These are phyloP conservation scores for Malthinus flaveolus DNA, from an alignment of 2,888 invertebrate species.

Conservation along the genomic window DNA sequence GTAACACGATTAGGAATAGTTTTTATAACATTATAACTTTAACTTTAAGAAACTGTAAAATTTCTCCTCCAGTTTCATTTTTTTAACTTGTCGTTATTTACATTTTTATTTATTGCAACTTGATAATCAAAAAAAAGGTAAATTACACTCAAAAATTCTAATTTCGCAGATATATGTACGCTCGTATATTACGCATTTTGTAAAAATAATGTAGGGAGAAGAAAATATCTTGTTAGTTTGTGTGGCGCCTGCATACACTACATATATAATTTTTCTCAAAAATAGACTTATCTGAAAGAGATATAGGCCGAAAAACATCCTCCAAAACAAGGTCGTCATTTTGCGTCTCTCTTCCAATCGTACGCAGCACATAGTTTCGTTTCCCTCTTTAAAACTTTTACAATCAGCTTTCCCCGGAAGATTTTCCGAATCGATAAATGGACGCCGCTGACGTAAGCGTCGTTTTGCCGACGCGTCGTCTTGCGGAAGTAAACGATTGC, in stretches of 20 bases:
- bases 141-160: too few species aligned
- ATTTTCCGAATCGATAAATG: conserved; percentile 54
- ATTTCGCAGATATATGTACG: too few species aligned
- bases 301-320: conserved; percentile 51
- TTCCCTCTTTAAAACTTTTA: conserved; percentile 37
- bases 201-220: not conserved
- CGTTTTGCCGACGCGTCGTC: conserved; percentile 49
- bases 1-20: too few species aligned
- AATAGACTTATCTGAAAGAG: conserved; percentile 50
- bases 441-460: conserved; percentile 55
- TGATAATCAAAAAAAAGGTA: too few species aligned
- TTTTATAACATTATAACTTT: too few species aligned
- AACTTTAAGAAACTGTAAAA: too few species aligned
- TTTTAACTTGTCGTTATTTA: too few species aligned
- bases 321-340: conserved; percentile 47
- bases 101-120: too few species aligned
- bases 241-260: conserved; percentile 48
- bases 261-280: conserved; percentile 50
- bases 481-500: conserved; percentile 48
- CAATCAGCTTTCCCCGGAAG: conserved; percentile 42
- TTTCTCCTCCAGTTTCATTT: too few species aligned
- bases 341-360: conserved; percentile 34
- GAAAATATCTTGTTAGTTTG: conserved; percentile 37
- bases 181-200: too few species aligned
- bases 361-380: conserved; percentile 15